Conservation (phyloP, 30 jellyfish, hydroid and myxozoan species). For the Catostylus mosaicus region DNA sequence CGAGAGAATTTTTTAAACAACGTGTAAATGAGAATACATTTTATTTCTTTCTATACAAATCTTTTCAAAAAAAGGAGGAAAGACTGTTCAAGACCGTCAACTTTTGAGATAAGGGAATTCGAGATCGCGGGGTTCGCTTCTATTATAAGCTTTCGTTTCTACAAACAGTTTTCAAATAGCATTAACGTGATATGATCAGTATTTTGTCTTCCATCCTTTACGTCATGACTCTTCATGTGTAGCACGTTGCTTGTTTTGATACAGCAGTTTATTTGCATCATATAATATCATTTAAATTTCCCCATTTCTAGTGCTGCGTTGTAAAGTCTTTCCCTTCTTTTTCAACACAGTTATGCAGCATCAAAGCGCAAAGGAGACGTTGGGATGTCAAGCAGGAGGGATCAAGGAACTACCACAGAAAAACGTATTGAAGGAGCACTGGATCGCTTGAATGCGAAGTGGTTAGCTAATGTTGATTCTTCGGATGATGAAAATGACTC, state of each 20-base stretch:
- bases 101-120: too few relatives aligned
- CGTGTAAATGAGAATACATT: too few relatives aligned
- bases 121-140: too few relatives aligned
- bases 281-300: background rate
- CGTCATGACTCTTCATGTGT: background rate
- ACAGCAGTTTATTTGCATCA: background rate
- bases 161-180: too few relatives aligned
- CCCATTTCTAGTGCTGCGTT: background rate
- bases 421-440: slow-evolving; percentile 54
- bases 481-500: slow-evolving; percentile 82
- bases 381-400: slow-evolving; percentile 32
- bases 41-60: too few relatives aligned
- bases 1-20: too few relatives aligned
- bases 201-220: too few relatives aligned
- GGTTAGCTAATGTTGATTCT: slow-evolving; percentile 81
- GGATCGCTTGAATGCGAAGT: slow-evolving; percentile 74
- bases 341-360: background rate
- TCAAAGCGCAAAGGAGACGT: slow-evolving; percentile 58
- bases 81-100: too few relatives aligned
- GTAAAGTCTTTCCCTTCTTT: too few relatives aligned
- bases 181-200: too few relatives aligned
- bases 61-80: too few relatives aligned
- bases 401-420: slow-evolving; percentile 70
- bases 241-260: background rate
- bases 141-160: too few relatives aligned